Conservation (phyloP, 2,888 invertebrate genomes). For the Sepiola atlantica region DNA sequence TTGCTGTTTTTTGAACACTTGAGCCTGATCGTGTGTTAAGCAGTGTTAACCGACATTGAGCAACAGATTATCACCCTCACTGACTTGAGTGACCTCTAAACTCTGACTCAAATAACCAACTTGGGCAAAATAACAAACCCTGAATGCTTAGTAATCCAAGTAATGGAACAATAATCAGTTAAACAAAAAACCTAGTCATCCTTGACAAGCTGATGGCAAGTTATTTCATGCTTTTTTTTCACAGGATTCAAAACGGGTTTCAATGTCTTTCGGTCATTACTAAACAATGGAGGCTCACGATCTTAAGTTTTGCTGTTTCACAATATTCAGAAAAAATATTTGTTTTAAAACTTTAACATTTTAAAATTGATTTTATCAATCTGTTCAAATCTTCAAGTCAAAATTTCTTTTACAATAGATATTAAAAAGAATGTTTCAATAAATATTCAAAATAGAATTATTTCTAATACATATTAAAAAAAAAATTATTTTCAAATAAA, state of each 20-base stretch:
- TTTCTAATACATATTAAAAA: too few relatives aligned
- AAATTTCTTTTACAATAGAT: too few relatives aligned
- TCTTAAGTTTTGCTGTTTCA: neutral
- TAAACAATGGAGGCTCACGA: neutral
- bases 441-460: too few relatives aligned
- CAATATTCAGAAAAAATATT: too few relatives aligned
- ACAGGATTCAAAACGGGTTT: neutral
- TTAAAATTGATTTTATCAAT: too few relatives aligned
- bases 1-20: neutral
- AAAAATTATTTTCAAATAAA: too few relatives aligned
- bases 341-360: too few relatives aligned
- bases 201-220: neutral
- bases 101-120: neutral
- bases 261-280: neutral
- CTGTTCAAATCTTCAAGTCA: too few relatives aligned
- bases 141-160: neutral
- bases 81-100: neutral
- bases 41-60: neutral
- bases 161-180: neutral
- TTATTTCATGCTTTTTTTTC: neutral
- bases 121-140: neutral
- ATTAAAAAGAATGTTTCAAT: too few relatives aligned
- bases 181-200: neutral
- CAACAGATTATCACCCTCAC: constrained; percentile 15
- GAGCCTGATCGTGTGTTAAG: neutral